Evolutionary conservation across 1,140 invertebrate species (phyloP).

Genomic region (Drosophila repletoides): DNA sequence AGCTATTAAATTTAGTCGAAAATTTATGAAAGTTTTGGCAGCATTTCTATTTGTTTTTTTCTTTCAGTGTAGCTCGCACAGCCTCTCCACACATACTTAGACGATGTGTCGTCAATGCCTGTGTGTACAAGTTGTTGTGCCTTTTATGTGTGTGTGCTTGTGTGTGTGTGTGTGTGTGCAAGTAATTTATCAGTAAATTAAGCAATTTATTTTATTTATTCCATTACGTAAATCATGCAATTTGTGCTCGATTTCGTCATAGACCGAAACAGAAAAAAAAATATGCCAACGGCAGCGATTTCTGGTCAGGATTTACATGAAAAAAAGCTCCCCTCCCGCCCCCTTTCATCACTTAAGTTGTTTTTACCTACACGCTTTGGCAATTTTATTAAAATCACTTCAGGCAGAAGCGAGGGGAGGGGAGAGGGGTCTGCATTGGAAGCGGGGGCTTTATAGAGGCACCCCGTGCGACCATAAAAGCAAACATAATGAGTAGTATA

Average conservation of each 20-base stretch:
- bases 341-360: slow-evolving; percentile 28
- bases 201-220: slow-evolving; percentile 82
- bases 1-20: no score
- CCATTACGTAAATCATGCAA: slow-evolving; percentile 82
- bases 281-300: slow-evolving; percentile 67
- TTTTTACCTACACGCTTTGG: slow-evolving; percentile 72
- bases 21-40: no score
- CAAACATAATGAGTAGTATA: slow-evolving; percentile 63
- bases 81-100: not conserved
- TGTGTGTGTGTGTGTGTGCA: slow-evolving; percentile 52
- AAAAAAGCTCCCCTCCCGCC: not conserved
- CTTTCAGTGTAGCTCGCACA: not conserved
- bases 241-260: slow-evolving; percentile 78
- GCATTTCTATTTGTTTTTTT: not conserved
- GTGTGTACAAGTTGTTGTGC: slow-evolving; percentile 45
- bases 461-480: slow-evolving; percentile 62
- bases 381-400: slow-evolving; percentile 81
- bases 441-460: slow-evolving; percentile 22
- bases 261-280: slow-evolving; percentile 41
- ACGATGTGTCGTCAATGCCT: slow-evolving; percentile 5
- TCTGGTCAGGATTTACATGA: slow-evolving; percentile 73
- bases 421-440: not conserved
- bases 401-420: slow-evolving; percentile 25
- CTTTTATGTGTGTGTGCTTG: not conserved
- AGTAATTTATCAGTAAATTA: slow-evolving; percentile 82